phyloP scores from a whole-genome alignment of 2,113 vertebrate genomes.

The Nyctibius bracteatus region DNA sequence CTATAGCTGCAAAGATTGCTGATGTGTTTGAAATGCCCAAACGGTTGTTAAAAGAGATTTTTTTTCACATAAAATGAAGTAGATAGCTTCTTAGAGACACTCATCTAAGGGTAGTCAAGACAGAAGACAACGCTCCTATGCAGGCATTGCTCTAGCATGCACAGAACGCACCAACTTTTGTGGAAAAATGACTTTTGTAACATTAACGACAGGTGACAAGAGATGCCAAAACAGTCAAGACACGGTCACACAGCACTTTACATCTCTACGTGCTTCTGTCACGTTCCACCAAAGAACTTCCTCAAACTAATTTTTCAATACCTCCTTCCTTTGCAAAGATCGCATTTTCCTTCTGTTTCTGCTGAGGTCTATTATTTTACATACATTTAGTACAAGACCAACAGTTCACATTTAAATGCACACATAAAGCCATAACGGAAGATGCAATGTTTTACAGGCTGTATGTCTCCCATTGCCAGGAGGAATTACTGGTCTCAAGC shows the following conservation, averaged over 20 bases:
- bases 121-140: background rate
- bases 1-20: background rate
- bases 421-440: background rate
- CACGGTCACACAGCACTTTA: background rate
- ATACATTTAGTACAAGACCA: background rate
- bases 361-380: background rate
- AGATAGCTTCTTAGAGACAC: background rate
- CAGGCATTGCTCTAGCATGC: background rate
- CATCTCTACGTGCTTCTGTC: background rate
- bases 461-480: background rate
- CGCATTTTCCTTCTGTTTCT: background rate
- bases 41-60: background rate
- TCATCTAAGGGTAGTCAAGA: background rate
- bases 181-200: background rate
- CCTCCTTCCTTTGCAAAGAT: background rate
- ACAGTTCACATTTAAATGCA: background rate
- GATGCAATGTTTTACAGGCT: background rate
- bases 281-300: background rate
- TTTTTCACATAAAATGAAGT: background rate
- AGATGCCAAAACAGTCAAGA: background rate
- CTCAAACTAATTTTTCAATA: background rate
- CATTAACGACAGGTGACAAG: background rate
- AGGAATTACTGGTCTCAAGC: background rate
- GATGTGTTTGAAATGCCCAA: slow-evolving; percentile 3
- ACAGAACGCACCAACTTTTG: background rate